phyloP scores from a whole-genome alignment of 2,888 invertebrate genomes.

The Hyles lineata region DNA sequence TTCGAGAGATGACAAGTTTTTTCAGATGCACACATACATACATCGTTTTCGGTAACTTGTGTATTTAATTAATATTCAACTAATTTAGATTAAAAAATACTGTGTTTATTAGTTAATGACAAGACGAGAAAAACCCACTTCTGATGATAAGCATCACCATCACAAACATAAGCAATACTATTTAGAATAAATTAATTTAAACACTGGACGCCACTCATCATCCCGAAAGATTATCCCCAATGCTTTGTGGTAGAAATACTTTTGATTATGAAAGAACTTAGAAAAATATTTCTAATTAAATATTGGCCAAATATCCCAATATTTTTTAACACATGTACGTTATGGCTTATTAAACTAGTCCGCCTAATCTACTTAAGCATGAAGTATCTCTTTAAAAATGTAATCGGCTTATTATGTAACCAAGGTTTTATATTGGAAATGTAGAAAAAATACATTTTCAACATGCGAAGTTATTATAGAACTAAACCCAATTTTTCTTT shows the following conservation, averaged over 20 bases:
- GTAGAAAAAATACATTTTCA: too few relatives aligned
- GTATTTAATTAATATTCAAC: not conserved
- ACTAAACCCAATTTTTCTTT: not conserved
- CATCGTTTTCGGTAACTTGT: not conserved
- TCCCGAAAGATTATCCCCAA: too few relatives aligned
- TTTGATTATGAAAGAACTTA: too few relatives aligned
- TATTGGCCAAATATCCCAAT: not conserved
- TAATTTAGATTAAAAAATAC: too few relatives aligned
- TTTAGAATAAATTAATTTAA: too few relatives aligned
- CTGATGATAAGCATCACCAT: too few relatives aligned
- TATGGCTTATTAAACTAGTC: not conserved
- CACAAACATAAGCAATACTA: too few relatives aligned
- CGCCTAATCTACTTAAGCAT: conserved; percentile 3
- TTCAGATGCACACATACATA: conserved; percentile 23
- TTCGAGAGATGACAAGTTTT: conserved; percentile 32
- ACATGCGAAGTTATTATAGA: too few relatives aligned
- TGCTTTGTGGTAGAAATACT: too few relatives aligned
- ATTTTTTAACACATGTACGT: not conserved
- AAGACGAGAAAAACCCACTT: too few relatives aligned
- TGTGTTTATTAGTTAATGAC: not conserved
- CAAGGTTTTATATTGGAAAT: not conserved
- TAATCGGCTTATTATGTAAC: not conserved
- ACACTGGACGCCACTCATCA: too few relatives aligned
- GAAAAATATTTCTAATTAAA: too few relatives aligned
- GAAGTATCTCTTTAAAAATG: not conserved